Conservation (phyloP, 2,888 invertebrate genomes). For the Euzetes globulus region DNA sequence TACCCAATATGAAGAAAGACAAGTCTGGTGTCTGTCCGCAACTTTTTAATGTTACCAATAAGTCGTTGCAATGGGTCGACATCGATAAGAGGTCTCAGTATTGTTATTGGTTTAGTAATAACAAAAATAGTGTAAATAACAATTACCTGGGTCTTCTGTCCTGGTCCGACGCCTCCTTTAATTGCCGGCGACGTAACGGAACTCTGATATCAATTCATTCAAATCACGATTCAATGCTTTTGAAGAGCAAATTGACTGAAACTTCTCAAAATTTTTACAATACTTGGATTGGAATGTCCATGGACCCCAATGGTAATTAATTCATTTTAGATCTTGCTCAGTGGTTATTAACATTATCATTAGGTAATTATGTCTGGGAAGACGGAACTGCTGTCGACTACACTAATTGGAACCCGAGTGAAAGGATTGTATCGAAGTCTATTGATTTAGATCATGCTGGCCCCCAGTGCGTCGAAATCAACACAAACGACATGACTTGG, state of each 20-base stretch:
- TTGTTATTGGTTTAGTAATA: constrained; percentile 10
- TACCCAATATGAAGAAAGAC: neutral
- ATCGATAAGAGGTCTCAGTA: neutral
- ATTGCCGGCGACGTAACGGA: neutral
- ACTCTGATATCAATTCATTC: constrained; percentile 4
- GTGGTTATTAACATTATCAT: too few species aligned
- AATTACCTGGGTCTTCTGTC: too few species aligned
- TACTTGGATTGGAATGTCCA: neutral
- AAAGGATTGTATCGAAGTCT: neutral
- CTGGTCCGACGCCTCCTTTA: neutral
- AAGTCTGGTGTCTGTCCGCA: neutral
- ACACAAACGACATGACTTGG: too few species aligned
- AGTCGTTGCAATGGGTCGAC: neutral
- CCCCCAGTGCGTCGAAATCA: too few species aligned
- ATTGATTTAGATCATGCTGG: too few species aligned
- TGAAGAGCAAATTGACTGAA: neutral
- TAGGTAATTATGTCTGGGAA: neutral
- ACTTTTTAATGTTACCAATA: neutral
- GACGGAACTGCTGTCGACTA: neutral
- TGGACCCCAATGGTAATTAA: neutral
- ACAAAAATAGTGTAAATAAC: too few species aligned
- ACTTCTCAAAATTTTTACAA: neutral
- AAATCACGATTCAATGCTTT: neutral
- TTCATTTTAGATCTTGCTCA: too few species aligned
- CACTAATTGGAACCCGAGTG: neutral